Base-by-base conservation (phyloP, 92 coral and sea anemone species). In the Ricordea florida region DNA sequence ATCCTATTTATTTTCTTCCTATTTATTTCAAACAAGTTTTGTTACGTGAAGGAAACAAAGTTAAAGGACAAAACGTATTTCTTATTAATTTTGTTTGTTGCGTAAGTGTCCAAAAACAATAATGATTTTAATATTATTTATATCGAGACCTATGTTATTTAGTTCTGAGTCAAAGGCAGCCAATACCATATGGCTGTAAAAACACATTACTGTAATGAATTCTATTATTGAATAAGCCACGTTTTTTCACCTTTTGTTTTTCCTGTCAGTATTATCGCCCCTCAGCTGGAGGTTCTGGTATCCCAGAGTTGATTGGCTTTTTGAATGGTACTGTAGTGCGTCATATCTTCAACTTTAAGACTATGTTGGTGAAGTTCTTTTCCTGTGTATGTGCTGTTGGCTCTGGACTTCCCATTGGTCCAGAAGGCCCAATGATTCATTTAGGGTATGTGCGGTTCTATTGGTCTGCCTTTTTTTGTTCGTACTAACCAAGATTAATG, bases 371-470 rank as follows among this genome's bases (percentile, higher is more conserved):
- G 30, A 94, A 94, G 76, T 94, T 94, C 79, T 94, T 94, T 72
- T 94, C 98, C 3, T 94, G 98, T 79, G 98, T 94, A 0, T 94
- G 89, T 71, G 98, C 98, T 17, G 98, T 94, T 57, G 97, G 97
- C 6, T 86, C 98, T 0, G 98, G 98, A 11, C 90, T 94, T 58
- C 98, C 98, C 5, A 84, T 94, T 38, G 98, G 98, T 2, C 98
- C 98, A 28, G 98, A 94, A 41, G 98, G 98, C 7, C 98, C 98
- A 21, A 94, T 94, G 98, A 94, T 94, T 56, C 98, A 94, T 64
- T 75, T 94, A 37, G 98, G 98, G 98, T 91, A 53, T 44, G 92
- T 79, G n/a, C n/a, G n/a, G n/a, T n/a, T n/a, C n/a, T n/a, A n/a
- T n/a, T n/a, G n/a, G n/a, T n/a, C n/a, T n/a, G n/a, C n/a, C n/a